phyloP scores from a whole-genome alignment of 1,140 invertebrate species.

The Drosophila elegans region DNA sequence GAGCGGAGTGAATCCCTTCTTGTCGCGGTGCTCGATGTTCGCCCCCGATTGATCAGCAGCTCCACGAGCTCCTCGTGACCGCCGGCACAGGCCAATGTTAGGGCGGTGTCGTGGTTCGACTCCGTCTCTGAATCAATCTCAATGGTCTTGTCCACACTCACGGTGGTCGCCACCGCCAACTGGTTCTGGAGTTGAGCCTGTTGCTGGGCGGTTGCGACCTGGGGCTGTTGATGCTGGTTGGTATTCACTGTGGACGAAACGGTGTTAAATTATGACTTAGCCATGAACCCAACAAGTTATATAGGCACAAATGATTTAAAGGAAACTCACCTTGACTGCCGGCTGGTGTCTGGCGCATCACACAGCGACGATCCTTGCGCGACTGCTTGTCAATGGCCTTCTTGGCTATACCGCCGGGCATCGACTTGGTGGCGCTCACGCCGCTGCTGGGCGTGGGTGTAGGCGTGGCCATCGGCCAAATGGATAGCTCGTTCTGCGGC shows the following conservation, averaged over 20 bases:
- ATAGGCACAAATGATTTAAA: not conserved
- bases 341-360: slow-evolving; percentile 84
- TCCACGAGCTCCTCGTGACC: slow-evolving; percentile 98
- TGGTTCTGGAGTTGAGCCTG: slow-evolving; percentile 84
- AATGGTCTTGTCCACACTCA: slow-evolving; percentile 87
- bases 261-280: no score
- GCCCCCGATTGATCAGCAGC: slow-evolving; percentile 94
- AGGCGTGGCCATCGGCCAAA: slow-evolving; percentile 85
- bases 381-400: slow-evolving; percentile 83
- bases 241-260: slow-evolving; percentile 45
- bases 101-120: slow-evolving; percentile 98
- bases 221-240: slow-evolving; percentile 73
- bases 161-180: slow-evolving; percentile 84
- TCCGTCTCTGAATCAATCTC: slow-evolving; percentile 98
- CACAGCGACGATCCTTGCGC: slow-evolving; percentile 78
- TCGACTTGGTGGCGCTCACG: slow-evolving; percentile 65
- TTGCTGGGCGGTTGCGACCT: slow-evolving; percentile 71
- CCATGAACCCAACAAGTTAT: not conserved
- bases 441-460: slow-evolving; percentile 38
- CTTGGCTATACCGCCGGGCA: slow-evolving; percentile 84
- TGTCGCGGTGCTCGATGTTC: slow-evolving; percentile 98
- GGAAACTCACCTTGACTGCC: slow-evolving; percentile 84
- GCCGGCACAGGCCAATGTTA: slow-evolving; percentile 98
- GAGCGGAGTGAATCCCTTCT: slow-evolving; percentile 99
- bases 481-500: slow-evolving; percentile 68